Base-by-base conservation (phyloP, 1,140 invertebrate species). In the Liolophura sinensis region DNA sequence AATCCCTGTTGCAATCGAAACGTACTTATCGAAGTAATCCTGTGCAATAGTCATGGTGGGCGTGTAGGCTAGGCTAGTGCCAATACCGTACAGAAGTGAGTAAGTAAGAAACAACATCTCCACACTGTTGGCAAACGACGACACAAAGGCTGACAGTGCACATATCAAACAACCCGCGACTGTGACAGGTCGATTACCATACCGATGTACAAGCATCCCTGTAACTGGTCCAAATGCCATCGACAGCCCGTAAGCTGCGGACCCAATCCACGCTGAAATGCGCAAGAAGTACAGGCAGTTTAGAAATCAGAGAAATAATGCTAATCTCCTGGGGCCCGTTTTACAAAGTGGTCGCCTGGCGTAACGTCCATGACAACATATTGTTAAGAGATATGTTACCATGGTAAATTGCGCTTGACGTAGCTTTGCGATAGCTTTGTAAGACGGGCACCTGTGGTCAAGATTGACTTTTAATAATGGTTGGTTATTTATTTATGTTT, bases 251-350 rank as follows among this genome's bases (percentile, higher is more conserved):
- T 77, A 77, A 4, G 73, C 63, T 5, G 75, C 25, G 18, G 79
- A 79, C 14, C 77, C 78, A 54, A 81, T 52, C 77, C 77, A 79
- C 51, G 78, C 79, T 79, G 71, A 63, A 75, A 72, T 25, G 15
- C 47, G 56, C 58, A 50, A 49, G 60, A 63, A 40, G 9, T 40
- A 9, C 18, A 24, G 18, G 20, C 18, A 18, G 3, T 18, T 24
- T 18, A n/a, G 27, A 22, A 24, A 27, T 14, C 14, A 57, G 12
- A 24, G 14, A 57, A 57, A 16, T 57, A 57, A 16, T 57, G 14
- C 24, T 16, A 16, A 14, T 57, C 14, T 57, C 24, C 15, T 15
- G 15, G 24, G 24, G 24, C 12, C 15, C 14, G 15, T 57, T n/a
- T n/a, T n/a, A n/a, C n/a, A n/a, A n/a, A n/a, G n/a, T n/a, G n/a